Conservation (phyloP, 2,888 invertebrate species). For the Tinea semifulvella region DNA sequence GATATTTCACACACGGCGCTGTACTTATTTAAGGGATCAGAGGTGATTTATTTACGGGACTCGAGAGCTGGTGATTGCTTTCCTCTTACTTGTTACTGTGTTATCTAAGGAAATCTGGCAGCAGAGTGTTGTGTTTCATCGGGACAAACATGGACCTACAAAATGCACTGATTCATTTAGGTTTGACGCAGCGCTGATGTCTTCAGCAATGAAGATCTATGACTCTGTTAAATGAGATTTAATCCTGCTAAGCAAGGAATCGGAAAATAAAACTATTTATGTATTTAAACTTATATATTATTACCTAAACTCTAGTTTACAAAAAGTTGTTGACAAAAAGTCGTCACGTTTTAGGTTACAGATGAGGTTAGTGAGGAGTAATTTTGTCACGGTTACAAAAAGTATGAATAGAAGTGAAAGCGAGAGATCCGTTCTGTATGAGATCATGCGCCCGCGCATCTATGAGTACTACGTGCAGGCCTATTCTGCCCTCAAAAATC, state of each 20-base stretch:
- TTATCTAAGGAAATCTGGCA: no score
- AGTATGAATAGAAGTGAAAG: slow-evolving; percentile 12
- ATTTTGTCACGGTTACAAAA: slow-evolving; percentile 8
- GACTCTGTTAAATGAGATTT: no score
- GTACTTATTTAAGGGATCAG: slow-evolving; percentile 62
- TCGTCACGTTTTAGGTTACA: background rate
- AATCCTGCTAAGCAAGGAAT: no score
- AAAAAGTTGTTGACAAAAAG: no score
- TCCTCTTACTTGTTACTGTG: slow-evolving; percentile 2
- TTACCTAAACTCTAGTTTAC: no score
- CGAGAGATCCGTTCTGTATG: slow-evolving; percentile 6
- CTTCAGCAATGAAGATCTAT: no score
- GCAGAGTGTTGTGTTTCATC: no score
- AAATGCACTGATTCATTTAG: no score
- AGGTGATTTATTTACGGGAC: slow-evolving; percentile 53
- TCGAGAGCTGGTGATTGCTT: slow-evolving; percentile 7
- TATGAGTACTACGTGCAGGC: background rate
- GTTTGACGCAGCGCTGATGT: no score
- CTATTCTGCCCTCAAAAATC: background rate
- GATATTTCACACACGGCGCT: slow-evolving; percentile 58
- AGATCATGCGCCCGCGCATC: slow-evolving; percentile 10
- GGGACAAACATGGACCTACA: no score
- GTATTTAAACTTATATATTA: no score
- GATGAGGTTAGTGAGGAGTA: background rate
- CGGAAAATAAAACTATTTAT: no score